Evolutionary conservation across 2,888 invertebrate species (phyloP).

Genomic region (Osedax frankpressi): DNA sequence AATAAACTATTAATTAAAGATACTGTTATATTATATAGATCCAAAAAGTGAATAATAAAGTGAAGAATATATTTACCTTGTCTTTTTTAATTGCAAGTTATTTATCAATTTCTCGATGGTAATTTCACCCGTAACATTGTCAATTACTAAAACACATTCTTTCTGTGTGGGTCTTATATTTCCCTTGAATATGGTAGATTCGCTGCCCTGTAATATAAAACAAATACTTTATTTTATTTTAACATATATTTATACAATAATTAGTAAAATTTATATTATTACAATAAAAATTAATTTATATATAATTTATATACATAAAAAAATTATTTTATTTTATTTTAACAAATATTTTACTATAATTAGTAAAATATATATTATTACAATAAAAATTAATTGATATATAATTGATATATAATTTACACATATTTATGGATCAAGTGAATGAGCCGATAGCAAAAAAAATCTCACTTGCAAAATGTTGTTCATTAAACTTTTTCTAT

Average conservation of each 20-base stretch:
- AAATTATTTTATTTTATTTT: too few species aligned
- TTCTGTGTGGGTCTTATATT: conserved; percentile 78
- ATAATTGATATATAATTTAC: too few species aligned
- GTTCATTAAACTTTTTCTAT: too few species aligned
- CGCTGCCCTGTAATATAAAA: conserved; percentile 46
- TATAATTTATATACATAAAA: too few species aligned
- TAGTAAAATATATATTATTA: background rate
- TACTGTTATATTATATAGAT: too few species aligned
- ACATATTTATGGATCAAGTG: too few species aligned
- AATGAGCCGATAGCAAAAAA: too few species aligned
- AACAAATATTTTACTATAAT: too few species aligned
- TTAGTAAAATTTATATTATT: background rate
- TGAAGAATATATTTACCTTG: conserved; percentile 33
- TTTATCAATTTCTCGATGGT: conserved; percentile 78
- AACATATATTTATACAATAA: background rate
- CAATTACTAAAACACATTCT: conserved; percentile 87
- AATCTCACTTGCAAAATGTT: too few species aligned
- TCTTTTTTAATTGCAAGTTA: conserved; percentile 56
- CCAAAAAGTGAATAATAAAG: too few species aligned
- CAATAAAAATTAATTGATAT: background rate
- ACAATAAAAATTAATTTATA: too few species aligned
- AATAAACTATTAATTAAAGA: background rate
- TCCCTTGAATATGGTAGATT: conserved; percentile 74
- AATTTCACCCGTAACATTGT: conserved; percentile 79
- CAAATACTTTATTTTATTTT: background rate